Evolutionary conservation across 2,797 vertebrate genomes (phyloP).

Genomic region (Holocentrus rufus): DNA sequence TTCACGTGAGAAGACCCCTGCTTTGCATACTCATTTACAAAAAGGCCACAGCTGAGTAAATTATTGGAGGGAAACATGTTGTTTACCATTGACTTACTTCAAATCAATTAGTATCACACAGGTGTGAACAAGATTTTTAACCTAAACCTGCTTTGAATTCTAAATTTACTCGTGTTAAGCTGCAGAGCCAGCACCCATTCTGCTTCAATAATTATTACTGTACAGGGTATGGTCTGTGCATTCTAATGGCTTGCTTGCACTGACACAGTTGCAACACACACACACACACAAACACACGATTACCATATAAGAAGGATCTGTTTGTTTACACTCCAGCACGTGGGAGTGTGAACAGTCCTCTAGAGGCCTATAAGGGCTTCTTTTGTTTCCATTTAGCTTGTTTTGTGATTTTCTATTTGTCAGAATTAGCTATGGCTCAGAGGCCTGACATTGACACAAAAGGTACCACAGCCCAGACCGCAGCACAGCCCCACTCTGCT

Average conservation of each 20-base stretch:
- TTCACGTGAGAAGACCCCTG: not conserved
- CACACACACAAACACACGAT: constrained; percentile 26
- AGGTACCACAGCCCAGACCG: constrained; percentile 49
- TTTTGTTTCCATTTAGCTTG: constrained; percentile 58
- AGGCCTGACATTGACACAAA: constrained; percentile 52
- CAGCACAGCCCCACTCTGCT: constrained; percentile 28
- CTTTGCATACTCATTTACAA: not conserved
- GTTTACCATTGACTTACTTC: constrained; percentile 6
- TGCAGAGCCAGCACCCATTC: not conserved
- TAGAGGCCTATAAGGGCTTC: constrained; percentile 22
- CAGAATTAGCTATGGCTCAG: constrained; percentile 54
- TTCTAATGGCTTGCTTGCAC: constrained; percentile 29
- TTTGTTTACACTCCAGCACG: constrained; percentile 34
- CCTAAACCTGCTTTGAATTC: constrained; percentile 35
- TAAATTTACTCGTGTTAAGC: constrained; percentile 8
- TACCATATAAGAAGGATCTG: constrained; percentile 41
- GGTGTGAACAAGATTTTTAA: constrained; percentile 16
- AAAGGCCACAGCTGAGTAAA: constrained; percentile 13
- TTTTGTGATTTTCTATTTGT: constrained; percentile 35
- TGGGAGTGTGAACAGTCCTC: constrained; percentile 29
- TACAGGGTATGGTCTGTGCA: constrained; percentile 16
- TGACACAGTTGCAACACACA: constrained; percentile 13
- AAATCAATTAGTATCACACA: constrained; percentile 2
- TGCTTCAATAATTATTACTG: constrained; percentile 17
- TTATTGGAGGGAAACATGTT: not conserved